Evolutionary conservation across 1,140 invertebrate species (phyloP), one percentile per base, ranked within the genome.

Genomic region (Steinernema feltiae): DNA sequence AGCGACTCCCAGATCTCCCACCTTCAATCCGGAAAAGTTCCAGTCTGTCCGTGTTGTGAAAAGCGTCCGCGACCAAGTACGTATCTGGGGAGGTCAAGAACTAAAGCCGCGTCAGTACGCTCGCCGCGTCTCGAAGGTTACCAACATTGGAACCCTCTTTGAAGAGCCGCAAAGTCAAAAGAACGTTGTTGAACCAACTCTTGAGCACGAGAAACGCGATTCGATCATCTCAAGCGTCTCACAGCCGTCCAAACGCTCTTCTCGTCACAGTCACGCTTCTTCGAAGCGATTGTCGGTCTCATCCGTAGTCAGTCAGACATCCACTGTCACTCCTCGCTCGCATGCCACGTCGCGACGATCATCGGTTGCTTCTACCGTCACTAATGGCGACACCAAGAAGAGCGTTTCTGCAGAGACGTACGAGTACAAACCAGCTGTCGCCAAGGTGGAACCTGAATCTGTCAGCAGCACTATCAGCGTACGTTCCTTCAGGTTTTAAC

Each of bases 381-480:
- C 53, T 3, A 15, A 15, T 3, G 24, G 7, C 53, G 24, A 63
- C 53, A 27, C 53, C 15, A 27, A 63, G 53, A 63, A 63, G 53
- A 7, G 7, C 35, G 53, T 63, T 27, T 7, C 12, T 27, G 41
- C 41, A n/a, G 12, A 63, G 24, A 63, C 7, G 3, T 63, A 17
- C 24, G 53, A 63, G 24, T 63, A 63, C 24, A 63, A 63, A 21
- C 15, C 53, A n/a, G 7, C 53, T 15, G 15, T 27, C 15, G 15
- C 53, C 24, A 63, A 63, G 53, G 53, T 63, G 53, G 53, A 63
- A 21, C 53, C 53, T 27, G 53, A 7, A 7, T 63, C 53, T 15
- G 53, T 21, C 53, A 63, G 53, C 53, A 63, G 53, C 53, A 63
- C 53, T 17, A 63, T 63, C 12, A 63, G 53, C 53, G 53, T 63